Base-by-base conservation (phyloP, 2,797 vertebrate species). In the Pipistrellus kuhlii region DNA sequence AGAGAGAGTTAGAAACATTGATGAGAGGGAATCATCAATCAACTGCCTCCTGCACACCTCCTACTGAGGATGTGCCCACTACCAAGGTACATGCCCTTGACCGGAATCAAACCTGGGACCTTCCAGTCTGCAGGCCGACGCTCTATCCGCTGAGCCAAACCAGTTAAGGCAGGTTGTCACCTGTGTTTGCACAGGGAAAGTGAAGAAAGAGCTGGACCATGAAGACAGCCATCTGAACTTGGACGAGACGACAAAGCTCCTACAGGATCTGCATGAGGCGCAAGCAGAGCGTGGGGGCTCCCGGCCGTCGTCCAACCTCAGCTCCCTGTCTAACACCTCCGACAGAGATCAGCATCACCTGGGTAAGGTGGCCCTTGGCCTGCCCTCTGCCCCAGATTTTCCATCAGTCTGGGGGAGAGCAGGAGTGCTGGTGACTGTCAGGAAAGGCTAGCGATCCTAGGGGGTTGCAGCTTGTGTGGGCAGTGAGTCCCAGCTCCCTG, bases 271-370 rank as follows among this genome's bases (percentile, higher is more conserved):
- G 96, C 99, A 99, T 72, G 99, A 99, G 66, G 98, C 98, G 7
- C 99, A 99, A 95, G 99, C 98, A 0, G 99, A 99, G 87, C 97
- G 99, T 51, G 99, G 99, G 5, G 99, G 99, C 94, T 99, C 99
- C 76, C 98, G 99, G 93, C 99, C 99, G 0, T 99, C 99, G 0
- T 99, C 99, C 88, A 99, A 99, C 97, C 98, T 99, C 96, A 99
- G 99, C 88, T 99, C 99, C 10, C 98, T 99, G 90, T 99, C 99
- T 91, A 99, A 99, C 73, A 96, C 99, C 38, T 99, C 99, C 0
- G 99, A 99, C 97, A 98, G 99, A 96, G 99, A 99, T 94, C 99
- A 99, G 69, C 99, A 99, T 93, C 99, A 99, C 97, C 98, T 99
- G 94, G 99, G 99, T 98, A 97, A 96, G 66, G 59, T 51, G 1